Conservation (phyloP, 2,888 invertebrate species). For the Epirrita christyi region DNA sequence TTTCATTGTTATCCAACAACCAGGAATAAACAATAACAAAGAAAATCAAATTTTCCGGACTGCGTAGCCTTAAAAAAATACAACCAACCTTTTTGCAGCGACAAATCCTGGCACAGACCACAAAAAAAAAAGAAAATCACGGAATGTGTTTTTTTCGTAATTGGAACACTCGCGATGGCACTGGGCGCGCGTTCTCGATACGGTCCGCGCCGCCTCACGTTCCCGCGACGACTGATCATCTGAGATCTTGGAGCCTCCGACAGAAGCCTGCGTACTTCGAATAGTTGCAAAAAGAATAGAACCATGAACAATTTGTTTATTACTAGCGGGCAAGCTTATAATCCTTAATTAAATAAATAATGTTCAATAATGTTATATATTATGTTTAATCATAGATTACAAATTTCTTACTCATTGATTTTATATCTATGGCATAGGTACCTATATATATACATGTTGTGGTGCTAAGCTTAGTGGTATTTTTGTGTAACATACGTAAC, state of each 20-base stretch:
- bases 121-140: conserved; percentile 57
- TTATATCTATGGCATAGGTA: too few species aligned
- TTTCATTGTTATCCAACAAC: conserved; percentile 45
- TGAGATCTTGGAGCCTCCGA: background rate
- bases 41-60: conserved; percentile 15
- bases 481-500: too few species aligned
- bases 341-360: too few species aligned
- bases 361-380: too few species aligned
- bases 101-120: conserved; percentile 72
- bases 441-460: too few species aligned
- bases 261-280: conserved; percentile 12
- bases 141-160: conserved; percentile 46
- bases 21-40: conserved; percentile 38
- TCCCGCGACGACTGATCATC: conserved; percentile 48
- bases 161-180: conserved; percentile 69
- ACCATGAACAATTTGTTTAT: conserved; percentile 56
- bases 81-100: conserved; percentile 44
- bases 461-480: too few species aligned
- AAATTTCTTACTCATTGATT: too few species aligned
- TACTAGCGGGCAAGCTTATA: too few species aligned
- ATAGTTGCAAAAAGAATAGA: conserved; percentile 35
- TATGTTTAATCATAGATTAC: too few species aligned
- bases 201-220: conserved; percentile 61
- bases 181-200: conserved; percentile 39
- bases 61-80: conserved; percentile 4